Evolutionary conservation across 2,888 invertebrate species (phyloP).

Genomic region (Xanthia togata): DNA sequence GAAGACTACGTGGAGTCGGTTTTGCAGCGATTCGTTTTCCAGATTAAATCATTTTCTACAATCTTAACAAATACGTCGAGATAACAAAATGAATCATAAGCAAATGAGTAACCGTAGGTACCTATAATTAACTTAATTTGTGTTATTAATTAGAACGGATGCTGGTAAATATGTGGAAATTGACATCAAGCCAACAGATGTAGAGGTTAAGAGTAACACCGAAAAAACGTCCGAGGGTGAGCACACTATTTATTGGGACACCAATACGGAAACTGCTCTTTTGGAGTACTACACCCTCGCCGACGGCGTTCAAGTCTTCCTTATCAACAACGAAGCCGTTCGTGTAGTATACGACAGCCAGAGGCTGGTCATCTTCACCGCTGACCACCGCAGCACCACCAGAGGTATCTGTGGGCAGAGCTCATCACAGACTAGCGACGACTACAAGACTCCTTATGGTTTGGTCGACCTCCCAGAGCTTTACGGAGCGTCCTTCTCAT

Average conservation of each 20-base stretch:
- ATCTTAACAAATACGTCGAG: background rate
- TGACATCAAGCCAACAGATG: slow-evolving; percentile 77
- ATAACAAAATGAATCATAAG: background rate
- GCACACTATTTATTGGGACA: slow-evolving; percentile 83
- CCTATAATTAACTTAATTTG: background rate
- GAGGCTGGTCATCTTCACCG: slow-evolving; percentile 83
- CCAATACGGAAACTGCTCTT: slow-evolving; percentile 78
- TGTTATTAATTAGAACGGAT: slow-evolving; percentile 71
- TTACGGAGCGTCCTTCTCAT: slow-evolving; percentile 90
- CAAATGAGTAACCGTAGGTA: too few species aligned
- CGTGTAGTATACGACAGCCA: slow-evolving; percentile 91
- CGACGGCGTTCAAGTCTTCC: slow-evolving; percentile 31
- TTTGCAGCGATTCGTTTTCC: too few species aligned
- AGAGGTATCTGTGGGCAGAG: slow-evolving; percentile 92
- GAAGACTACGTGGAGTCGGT: too few species aligned
- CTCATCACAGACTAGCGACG: slow-evolving; percentile 90
- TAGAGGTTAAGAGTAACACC: slow-evolving; percentile 84
- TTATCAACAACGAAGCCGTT: slow-evolving; percentile 78
- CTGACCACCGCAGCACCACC: slow-evolving; percentile 88
- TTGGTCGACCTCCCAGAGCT: slow-evolving; percentile 87
- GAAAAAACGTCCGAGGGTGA: slow-evolving; percentile 79
- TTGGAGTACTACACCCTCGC: slow-evolving; percentile 84
- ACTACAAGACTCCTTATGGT: slow-evolving; percentile 90
- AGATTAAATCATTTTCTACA: background rate
- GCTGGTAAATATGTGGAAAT: slow-evolving; percentile 80